Base-by-base conservation (phyloP, 2,797 vertebrate genomes). In the Myotis vivesi region DNA sequence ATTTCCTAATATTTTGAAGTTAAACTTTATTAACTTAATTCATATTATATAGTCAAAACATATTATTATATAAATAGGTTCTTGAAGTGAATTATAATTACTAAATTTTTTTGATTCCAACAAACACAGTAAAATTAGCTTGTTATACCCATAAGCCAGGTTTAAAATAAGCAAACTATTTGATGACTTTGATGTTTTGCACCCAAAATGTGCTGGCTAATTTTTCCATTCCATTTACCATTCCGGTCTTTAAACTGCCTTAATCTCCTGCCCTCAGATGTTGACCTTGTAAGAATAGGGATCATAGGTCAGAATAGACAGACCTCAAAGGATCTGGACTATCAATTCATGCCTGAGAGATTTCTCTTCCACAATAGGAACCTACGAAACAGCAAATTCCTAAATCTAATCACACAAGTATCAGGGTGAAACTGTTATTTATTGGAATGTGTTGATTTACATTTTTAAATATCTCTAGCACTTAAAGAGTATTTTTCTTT, bases 191-290 rank as follows among this genome's bases (percentile, higher is more conserved):
- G 98, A 98, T 98, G 98, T 98, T 98, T 98, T 98, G 97, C 97
- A 98, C 98, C 98, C 98, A 98, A 98, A 98, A 98, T 98, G 98
- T 98, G 98, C 98, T 98, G 98, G 98, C 98, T 98, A 98, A 98
- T 98, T 98, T 98, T 98, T 98, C 98, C 98, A 98, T 98, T 98
- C 98, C 98, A 98, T 98, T 98, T 98, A 98, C 98, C 98, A 98
- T 98, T 98, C 98, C 96, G 97, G 97, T 98, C 98, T 98, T 98
- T 98, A 98, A 98, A 98, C 98, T 98, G 97, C 98, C 98, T 98
- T 98, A 98, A 98, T 98, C 98, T 98, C 98, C 98, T 98, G 98
- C 98, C 98, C 98, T 98, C 98, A 98, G 98, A 98, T 98, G 98
- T 96, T 99, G 98, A 99, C 98, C 98, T 98, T 98, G 97, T 98